Conservation (phyloP, 2,888 invertebrate genomes). For the Conus canariensis region DNA sequence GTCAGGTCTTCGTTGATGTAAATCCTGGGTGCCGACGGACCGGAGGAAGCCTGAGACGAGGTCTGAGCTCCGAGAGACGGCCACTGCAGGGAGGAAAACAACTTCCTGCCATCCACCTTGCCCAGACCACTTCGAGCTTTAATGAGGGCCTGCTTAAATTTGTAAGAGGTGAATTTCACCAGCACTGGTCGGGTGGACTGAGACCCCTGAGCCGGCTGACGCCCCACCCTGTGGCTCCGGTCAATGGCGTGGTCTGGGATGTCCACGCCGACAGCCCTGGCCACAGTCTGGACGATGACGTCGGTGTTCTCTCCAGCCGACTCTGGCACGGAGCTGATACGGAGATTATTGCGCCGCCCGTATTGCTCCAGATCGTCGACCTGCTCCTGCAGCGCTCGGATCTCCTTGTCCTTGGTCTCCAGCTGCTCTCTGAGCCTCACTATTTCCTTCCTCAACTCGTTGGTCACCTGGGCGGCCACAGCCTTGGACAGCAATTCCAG, state of each 20-base stretch:
- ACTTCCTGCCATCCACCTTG: background rate
- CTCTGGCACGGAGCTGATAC: background rate
- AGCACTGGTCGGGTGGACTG: background rate
- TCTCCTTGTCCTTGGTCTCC: background rate
- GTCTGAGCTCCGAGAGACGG: background rate
- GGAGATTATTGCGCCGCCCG: background rate
- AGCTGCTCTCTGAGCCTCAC: background rate
- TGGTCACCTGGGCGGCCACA: slow-evolving; percentile 16
- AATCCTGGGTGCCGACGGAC: background rate
- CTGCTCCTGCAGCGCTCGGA: background rate
- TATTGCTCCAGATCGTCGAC: slow-evolving; percentile 1
- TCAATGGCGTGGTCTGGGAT: no score
- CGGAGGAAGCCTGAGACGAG: background rate
- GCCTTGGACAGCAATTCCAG: slow-evolving; percentile 26
- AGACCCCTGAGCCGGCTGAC: no score
- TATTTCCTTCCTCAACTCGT: background rate
- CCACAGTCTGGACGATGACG: no score
- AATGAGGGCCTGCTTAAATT: background rate
- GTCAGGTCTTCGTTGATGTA: slow-evolving; percentile 21
- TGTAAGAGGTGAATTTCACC: slow-evolving; percentile 8
- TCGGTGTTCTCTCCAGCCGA: background rate
- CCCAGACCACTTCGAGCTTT: background rate
- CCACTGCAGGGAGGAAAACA: background rate
- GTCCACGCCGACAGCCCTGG: no score
- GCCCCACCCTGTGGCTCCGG: no score